These are phyloP conservation scores for Neodon shergylaensis DNA, from an alignment of 2,113 vertebrate genomes.

Conservation along the genomic window DNA sequence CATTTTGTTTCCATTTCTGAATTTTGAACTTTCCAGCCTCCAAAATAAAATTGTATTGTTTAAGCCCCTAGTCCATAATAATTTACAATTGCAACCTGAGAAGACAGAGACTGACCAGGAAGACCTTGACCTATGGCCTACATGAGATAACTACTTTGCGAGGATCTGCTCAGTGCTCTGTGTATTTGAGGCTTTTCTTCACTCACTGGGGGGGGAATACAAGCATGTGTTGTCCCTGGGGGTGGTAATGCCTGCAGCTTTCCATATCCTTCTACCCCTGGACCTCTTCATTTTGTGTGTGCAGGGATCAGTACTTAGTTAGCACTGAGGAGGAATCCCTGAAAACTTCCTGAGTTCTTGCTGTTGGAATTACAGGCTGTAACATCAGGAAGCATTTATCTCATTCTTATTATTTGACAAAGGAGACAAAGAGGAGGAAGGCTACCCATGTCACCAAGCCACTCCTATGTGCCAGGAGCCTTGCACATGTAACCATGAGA, in stretches of 20 bases:
- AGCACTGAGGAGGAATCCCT: background rate
- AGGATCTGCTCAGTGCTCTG: background rate
- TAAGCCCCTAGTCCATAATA: background rate
- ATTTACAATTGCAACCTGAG: background rate
- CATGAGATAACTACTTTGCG: background rate
- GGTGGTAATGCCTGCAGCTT: background rate
- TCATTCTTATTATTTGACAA: background rate
- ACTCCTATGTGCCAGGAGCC: background rate
- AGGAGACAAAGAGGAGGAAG: background rate
- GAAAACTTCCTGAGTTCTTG: background rate
- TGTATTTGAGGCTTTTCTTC: background rate
- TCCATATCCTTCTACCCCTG: background rate
- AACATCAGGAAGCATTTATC: background rate
- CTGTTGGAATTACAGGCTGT: background rate
- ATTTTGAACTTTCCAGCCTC: background rate
- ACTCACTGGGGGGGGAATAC: background rate
- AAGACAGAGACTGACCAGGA: background rate
- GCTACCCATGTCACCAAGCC: too few relatives aligned
- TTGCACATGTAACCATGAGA: background rate
- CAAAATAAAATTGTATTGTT: background rate
- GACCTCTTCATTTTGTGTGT: accelerated
- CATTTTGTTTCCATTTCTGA: too few relatives aligned
- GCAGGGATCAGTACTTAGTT: background rate
- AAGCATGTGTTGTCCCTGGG: background rate
- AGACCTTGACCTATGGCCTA: background rate